A percentile compares a stretch with the other conserved stretches of the same genome.
Evolutionary conservation across 2,888 invertebrate genomes (phyloP).

Genomic region (Barypeithes pellucidus): DNA sequence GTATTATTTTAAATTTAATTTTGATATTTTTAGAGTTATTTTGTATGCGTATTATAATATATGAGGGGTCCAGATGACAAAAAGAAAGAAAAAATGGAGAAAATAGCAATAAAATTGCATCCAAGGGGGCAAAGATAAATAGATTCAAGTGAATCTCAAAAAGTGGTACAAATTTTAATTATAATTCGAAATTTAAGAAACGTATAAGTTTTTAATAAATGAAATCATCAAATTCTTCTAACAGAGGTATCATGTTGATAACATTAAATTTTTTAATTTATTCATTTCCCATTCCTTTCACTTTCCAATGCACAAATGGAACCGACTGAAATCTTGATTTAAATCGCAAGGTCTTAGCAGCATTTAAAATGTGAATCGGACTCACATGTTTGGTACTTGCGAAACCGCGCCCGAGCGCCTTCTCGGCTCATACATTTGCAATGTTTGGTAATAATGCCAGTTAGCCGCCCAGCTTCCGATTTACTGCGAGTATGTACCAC

Average conservation of each 20-base stretch:
- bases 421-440: conserved; percentile 39
- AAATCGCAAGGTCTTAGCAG: conserved; percentile 29
- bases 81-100: too few species aligned
- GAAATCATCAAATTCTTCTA: too few species aligned
- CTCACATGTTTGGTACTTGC: conserved; percentile 42
- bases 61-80: too few species aligned
- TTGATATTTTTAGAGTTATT: neutral
- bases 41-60: too few species aligned
- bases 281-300: conserved; percentile 39
- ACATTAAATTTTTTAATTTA: conserved; percentile 37
- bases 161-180: too few species aligned
- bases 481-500: too few species aligned
- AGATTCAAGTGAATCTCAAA: too few species aligned
- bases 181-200: too few species aligned
- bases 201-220: too few species aligned
- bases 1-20: conserved; percentile 12
- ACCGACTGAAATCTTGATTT: conserved; percentile 35
- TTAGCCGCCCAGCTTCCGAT: too few species aligned
- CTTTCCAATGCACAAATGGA: conserved; percentile 45
- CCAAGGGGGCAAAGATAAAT: too few species aligned
- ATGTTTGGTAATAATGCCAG: conserved; percentile 6
- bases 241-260: neutral
- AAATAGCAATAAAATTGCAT: too few species aligned
- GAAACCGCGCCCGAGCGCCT: conserved; percentile 40
- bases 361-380: conserved; percentile 45